Percentiles rank a stretch among this genome's conserved stretches.
Conservation (phyloP, 1,140 invertebrate genomes). For the Eueides isabella region DNA sequence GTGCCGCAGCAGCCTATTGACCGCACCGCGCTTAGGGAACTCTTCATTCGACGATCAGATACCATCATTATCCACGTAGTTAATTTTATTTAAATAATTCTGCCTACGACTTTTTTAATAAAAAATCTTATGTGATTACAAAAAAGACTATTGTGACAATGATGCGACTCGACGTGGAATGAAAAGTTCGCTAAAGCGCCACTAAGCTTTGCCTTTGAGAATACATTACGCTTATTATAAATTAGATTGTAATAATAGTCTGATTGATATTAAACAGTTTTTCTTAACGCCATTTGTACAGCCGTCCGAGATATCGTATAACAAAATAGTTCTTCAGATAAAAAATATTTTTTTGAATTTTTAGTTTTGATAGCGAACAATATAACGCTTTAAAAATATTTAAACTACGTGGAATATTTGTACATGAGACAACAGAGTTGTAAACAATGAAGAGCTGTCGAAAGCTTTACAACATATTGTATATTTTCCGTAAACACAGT, state of each 20-base stretch:
- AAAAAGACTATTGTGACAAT: neutral
- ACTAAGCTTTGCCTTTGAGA: conserved; percentile 46
- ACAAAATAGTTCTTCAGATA: conserved; percentile 46
- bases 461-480: conserved; percentile 58
- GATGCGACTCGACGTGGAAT: conserved; percentile 63
- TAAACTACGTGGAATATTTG: conserved; percentile 26
- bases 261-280: conserved; percentile 37
- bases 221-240: conserved; percentile 72
- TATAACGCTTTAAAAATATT: conserved; percentile 23
- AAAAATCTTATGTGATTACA: neutral
- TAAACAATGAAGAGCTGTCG: conserved; percentile 57
- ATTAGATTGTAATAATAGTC: conserved; percentile 45
- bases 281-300: conserved; percentile 41
- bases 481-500: conserved; percentile 61
- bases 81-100: conserved; percentile 23
- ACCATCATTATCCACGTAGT: conserved; percentile 18
- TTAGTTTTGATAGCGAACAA: conserved; percentile 52
- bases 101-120: conserved; percentile 26
- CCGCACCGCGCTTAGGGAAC: conserved; percentile 80
- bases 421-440: conserved; percentile 53
- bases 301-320: conserved; percentile 63
- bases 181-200: conserved; percentile 78
- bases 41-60: conserved; percentile 69
- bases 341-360: conserved; percentile 35
- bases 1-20: conserved; percentile 80